phyloP scores from a whole-genome alignment of 1,140 invertebrate species.

The Paramacrobiotus metropolitanus region DNA sequence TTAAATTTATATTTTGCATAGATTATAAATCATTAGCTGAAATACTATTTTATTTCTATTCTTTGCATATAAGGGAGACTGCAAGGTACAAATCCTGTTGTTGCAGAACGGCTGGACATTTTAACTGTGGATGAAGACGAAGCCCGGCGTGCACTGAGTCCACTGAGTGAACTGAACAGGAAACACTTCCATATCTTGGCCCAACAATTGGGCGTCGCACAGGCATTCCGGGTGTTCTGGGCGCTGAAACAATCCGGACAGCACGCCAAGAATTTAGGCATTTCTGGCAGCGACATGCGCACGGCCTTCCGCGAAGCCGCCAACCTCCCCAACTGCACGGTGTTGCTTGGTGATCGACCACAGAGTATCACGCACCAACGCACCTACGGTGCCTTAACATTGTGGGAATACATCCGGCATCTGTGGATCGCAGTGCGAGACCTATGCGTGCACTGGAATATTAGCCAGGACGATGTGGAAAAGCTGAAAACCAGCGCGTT shows the following conservation, averaged over 20 bases:
- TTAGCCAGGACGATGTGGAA: constrained; percentile 68
- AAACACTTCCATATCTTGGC: constrained; percentile 6
- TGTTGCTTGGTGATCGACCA: constrained; percentile 70
- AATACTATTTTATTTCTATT: too few relatives aligned
- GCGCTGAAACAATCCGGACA: constrained; percentile 72
- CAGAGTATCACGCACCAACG: constrained; percentile 67
- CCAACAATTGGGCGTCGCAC: constrained; percentile 35
- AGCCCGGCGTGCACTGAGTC: too few relatives aligned
- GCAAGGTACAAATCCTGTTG: too few relatives aligned
- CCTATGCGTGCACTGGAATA: background rate
- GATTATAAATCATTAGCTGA: too few relatives aligned
- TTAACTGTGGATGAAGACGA: constrained; percentile 71
- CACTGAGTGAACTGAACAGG: constrained; percentile 45
- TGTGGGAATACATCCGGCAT: constrained; percentile 65
- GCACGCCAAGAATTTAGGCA: constrained; percentile 74
- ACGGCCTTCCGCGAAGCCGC: constrained; percentile 32
- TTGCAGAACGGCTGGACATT: constrained; percentile 55
- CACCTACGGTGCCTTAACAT: constrained; percentile 48
- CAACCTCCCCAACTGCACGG: constrained; percentile 50
- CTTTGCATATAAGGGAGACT: too few relatives aligned
- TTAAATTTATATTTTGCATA: too few relatives aligned
- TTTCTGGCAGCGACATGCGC: constrained; percentile 30
- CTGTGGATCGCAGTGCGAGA: constrained; percentile 30
- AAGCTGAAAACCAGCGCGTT: constrained; percentile 70
- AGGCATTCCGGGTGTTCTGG: constrained; percentile 70